These are phyloP conservation scores for Lepus oiostolus DNA, from an alignment of 2,797 vertebrate genomes.

Conservation along the genomic window DNA sequence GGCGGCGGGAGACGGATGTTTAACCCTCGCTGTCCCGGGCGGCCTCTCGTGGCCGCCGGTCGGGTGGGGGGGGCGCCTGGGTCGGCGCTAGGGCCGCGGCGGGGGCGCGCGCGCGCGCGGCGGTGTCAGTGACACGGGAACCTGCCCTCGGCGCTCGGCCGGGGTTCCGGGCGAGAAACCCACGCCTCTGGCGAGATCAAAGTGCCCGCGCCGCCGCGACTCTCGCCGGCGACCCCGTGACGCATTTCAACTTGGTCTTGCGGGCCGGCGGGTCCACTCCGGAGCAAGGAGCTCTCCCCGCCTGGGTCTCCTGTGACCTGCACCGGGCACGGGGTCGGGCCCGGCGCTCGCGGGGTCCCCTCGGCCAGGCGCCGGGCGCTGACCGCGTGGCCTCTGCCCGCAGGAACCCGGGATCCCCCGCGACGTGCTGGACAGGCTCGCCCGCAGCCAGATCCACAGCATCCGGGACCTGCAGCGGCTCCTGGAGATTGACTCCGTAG, in stretches of 20 bases:
- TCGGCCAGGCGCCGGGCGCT: slow-evolving; percentile 13
- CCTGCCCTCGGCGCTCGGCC: slow-evolving; percentile 26
- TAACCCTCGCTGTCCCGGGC: slow-evolving; percentile 63
- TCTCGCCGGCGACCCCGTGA: slow-evolving; percentile 66
- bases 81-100: slow-evolving; percentile 67
- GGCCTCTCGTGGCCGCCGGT: not conserved
- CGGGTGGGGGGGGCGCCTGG: slow-evolving; percentile 40
- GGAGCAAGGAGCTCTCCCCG: slow-evolving; percentile 66
- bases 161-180: slow-evolving; percentile 74
- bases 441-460: slow-evolving; percentile 98
- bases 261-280: slow-evolving; percentile 65
- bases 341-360: not conserved
- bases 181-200: slow-evolving; percentile 61
- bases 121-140: not conserved
- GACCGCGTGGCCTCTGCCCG: slow-evolving; percentile 75
- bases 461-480: slow-evolving; percentile 99
- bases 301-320: slow-evolving; percentile 45
- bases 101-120: slow-evolving; percentile 69
- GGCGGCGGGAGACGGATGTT: slow-evolving; percentile 43
- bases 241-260: slow-evolving; percentile 81
- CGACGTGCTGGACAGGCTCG: slow-evolving; percentile 96
- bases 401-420: slow-evolving; percentile 97
- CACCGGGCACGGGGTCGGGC: not conserved
- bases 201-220: slow-evolving; percentile 60
- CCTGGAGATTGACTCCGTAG: slow-evolving; percentile 99